Evolutionary conservation across 2,797 vertebrate genomes (phyloP), one percentile per base, ranked within the genome.

Genomic region (Melanotaenia trifasciata): DNA sequence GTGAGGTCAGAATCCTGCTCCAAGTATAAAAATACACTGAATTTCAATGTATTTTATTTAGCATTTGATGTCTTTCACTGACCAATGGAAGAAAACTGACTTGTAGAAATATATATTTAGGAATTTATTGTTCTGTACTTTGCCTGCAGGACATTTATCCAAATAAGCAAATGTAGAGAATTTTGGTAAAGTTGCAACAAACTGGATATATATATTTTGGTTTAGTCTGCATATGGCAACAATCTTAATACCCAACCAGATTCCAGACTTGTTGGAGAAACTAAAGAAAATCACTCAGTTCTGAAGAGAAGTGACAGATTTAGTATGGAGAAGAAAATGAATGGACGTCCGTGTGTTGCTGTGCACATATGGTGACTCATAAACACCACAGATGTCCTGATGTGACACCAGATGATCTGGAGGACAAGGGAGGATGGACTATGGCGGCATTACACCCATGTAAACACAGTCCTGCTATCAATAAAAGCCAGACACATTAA

Each of bases 351-450:
- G 38, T 54, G 58, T 33, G 30, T 32, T 78, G 67, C 9, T 67
- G 65, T 63, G 67, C 26, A 63, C 59, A 66, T 70, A 70, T 51
- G 64, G 54, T 54, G 82, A 83, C 13, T 61, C 60, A 56, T 56
- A 72, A 73, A 47, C 16, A 35, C 10, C 35, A 7, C 11, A 1
- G 26, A 71, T 73, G 76, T 64, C 68, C 83, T 75, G 57, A 76
- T 9, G 22, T 70, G 67, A 76, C 64, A 63, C 72, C 2, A 10
- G 38, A 50, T 36, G 66, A 67, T 59, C 66, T n/a, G n/a, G 24
- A 10, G 38, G 51, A 63, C 57, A 30, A 9, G 5, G 18, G 20
- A 53, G 51, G 28, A 51, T 2, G 12, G 66, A 62, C 33, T 70
- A 30, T 8, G 13, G 10, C 3, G 22, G 36, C 36, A 45, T 45